Evolutionary conservation across 2,797 vertebrate species (phyloP), one percentile per base, ranked within the genome.

Genomic region (Pipistrellus nathusii): DNA sequence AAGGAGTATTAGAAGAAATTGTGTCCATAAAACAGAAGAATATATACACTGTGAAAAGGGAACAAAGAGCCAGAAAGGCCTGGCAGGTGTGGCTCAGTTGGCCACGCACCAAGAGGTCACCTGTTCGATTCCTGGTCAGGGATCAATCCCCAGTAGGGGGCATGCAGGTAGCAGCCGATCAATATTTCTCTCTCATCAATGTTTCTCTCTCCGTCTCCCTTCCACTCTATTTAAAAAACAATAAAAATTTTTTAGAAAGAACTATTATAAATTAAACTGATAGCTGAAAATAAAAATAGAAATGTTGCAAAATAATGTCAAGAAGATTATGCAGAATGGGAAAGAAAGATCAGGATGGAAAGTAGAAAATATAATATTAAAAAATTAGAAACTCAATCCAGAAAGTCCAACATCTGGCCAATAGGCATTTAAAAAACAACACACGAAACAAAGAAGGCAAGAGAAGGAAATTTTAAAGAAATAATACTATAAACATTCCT

Each of bases 301-400:
- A 91, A 75, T 78, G 55, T 91, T 83, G 12, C 57, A 95, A 90
- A 94, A 86, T 66, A 68, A 62, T 83, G 48, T 75, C 66, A 87
- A 85, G n/a, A 75, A 94, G 91, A 93, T 62, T 57, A 86, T 10
- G 55, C 41, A 77, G 46, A 93, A 75, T 93, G 30, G 51, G 15
- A 64, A 81, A 46, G 51, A 51, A n/a, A n/a, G 21, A 69, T 64
- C 15, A 83, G 90, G 48, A 82, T 68, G 32, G 41, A 89, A 81
- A 93, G 44, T 82, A 71, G 30, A 25, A 68, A 85, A 62, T 41
- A 80, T 75, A 85, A 55, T 48, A 84, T 80, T 30, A 55, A 44
- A 80, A 81, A 64, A 32, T 62, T 62, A 62, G 59, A 30, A 62
- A 62, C 59, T 62, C 59, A 62, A 15, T 62, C 27, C 59, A 62